A percentile compares a stretch with the other conserved stretches of the same genome.
Conservation (phyloP, 2,888 invertebrate genomes). For the Busseola fusca region DNA sequence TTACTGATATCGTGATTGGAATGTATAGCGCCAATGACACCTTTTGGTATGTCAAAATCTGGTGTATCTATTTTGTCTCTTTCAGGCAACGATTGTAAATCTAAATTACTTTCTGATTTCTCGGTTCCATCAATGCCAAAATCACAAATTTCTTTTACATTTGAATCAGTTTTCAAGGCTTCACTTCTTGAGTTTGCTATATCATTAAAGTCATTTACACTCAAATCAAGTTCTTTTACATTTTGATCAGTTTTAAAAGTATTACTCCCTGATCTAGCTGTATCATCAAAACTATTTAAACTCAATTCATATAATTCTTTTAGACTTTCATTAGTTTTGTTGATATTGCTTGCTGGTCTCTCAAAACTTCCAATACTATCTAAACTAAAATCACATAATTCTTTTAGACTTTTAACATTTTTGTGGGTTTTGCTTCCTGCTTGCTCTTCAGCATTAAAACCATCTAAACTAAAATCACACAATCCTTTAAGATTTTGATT, state of each 20-base stretch:
- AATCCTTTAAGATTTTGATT: constrained; percentile 21
- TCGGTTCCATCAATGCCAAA: constrained; percentile 14
- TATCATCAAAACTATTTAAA: constrained; percentile 27
- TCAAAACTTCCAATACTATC: constrained; percentile 20
- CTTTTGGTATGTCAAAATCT: constrained; percentile 44
- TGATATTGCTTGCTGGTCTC: constrained; percentile 5
- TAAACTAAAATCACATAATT: constrained; percentile 37
- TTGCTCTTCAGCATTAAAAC: constrained; percentile 5
- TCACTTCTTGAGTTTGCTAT: constrained; percentile 20
- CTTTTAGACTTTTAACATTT: constrained; percentile 24
- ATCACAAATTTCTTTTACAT: constrained; percentile 40
- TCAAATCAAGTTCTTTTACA: constrained; percentile 25
- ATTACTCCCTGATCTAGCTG: constrained; percentile 13
- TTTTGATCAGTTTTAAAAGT: constrained; percentile 10
- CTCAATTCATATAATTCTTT: constrained; percentile 31
- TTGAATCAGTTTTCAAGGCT: constrained; percentile 6
- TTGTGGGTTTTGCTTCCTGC: background rate
- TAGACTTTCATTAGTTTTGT: constrained; percentile 11
- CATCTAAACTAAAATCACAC: constrained; percentile 8
- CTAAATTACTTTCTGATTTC: constrained; percentile 25
- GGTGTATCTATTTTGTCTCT: constrained; percentile 22
- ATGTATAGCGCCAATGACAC: constrained; percentile 4
- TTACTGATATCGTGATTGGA: constrained; percentile 38
- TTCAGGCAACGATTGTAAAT: constrained; percentile 38
- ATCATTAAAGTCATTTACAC: constrained; percentile 24